Evolutionary conservation across 1,140 invertebrate genomes (phyloP), one percentile per base, ranked within the genome.

Genomic region (Penaeus indicus): DNA sequence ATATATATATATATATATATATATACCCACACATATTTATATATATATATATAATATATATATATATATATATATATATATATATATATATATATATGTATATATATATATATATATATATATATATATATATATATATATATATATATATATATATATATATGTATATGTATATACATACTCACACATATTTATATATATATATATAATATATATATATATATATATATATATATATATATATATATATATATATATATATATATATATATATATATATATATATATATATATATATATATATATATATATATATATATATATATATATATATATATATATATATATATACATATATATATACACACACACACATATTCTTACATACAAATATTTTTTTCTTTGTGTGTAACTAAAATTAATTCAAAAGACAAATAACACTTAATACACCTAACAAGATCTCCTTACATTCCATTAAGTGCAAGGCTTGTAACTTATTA

Each of bases 241-340:
- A 60, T 61, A 81, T 61, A 81, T 25, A 62, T 61, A 81, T 61
- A 81, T 61, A 81, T 61, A 62, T 61, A 81, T 61, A 60, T 61
- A 81, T 61, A 62, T 61, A 81, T 61, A 81, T 61, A 81, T 61
- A 62, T 61, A 81, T 61, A 81, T 61, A 81, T 61, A 81, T 61
- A 81, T 13, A 81, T 61, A 81, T 61, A 81, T 38, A 78, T 8
- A 32, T 38, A 78, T 10, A 32, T 61, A 81, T 1, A 54, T 61
- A 81, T 61, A 54, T 13, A 81, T 81, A 54, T 62, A 81, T 81
- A 54, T 81, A 81, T 62, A 54, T 81, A 81, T 81, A 54, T 81
- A 81, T 81, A 54, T 81, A 81, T 81, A 54, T 81, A 54, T 54
- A 54, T 81, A 81, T 81, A 54, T 81, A 81, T 81, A 54, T 81